phyloP scores from a whole-genome alignment of 2,888 invertebrate species.

The Luffia ferchaultella region DNA sequence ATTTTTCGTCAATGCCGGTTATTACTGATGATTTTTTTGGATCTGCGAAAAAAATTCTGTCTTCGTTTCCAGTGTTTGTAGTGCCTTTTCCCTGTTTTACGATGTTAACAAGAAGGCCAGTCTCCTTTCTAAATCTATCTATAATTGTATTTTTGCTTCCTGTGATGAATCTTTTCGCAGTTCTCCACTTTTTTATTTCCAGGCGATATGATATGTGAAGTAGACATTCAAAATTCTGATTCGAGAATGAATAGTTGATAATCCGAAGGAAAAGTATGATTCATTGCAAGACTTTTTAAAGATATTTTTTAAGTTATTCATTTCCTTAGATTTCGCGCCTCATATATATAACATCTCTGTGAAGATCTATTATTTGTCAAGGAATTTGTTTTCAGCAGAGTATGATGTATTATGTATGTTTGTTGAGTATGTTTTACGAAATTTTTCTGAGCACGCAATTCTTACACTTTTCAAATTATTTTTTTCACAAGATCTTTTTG shows the following conservation, averaged over 20 bases:
- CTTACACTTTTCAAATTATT: too few species aligned
- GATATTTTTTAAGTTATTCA: not conserved
- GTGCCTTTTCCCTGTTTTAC: not conserved
- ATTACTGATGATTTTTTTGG: not conserved
- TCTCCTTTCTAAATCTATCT: slow-evolving; percentile 3
- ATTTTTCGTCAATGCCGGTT: not conserved
- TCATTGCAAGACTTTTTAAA: not conserved
- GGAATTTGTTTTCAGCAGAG: too few species aligned
- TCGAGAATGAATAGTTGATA: not conserved
- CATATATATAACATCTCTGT: not conserved
- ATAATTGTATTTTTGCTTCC: not conserved
- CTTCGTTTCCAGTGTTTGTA: not conserved
- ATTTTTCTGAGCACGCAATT: too few species aligned
- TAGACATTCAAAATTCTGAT: not conserved
- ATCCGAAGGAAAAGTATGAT: not conserved
- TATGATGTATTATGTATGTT: too few species aligned
- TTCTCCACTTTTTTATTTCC: not conserved
- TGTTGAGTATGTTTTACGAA: too few species aligned
- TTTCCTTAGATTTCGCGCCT: not conserved
- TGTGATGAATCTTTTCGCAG: not conserved
- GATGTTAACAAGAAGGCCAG: not conserved
- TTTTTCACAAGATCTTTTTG: too few species aligned
- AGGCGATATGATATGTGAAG: not conserved
- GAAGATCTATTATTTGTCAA: not conserved
- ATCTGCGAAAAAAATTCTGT: not conserved